phyloP scores from a whole-genome alignment of 1,140 invertebrate species.

The Brachionus calyciflorus region DNA sequence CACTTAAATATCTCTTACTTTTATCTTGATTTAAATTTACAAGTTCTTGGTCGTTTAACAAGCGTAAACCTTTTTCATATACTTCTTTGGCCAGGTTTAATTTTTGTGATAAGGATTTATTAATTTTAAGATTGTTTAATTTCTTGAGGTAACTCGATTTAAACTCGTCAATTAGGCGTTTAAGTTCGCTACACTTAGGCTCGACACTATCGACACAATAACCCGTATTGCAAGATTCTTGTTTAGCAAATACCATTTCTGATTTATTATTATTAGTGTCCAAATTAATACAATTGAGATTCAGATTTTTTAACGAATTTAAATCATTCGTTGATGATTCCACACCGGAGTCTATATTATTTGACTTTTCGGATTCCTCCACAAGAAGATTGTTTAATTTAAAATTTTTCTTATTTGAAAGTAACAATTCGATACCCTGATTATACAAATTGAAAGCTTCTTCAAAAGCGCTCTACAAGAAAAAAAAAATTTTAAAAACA shows the following conservation, averaged over 20 bases:
- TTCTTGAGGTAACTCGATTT: constrained; percentile 17
- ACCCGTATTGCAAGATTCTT: not conserved
- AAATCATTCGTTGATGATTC: constrained; percentile 26
- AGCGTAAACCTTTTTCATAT: not conserved
- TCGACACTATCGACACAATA: constrained; percentile 42
- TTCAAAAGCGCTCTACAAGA: constrained; percentile 28
- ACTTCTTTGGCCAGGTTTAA: not conserved
- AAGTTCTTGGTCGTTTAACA: constrained; percentile 30
- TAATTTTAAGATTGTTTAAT: constrained; percentile 9
- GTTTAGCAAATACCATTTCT: constrained; percentile 1
- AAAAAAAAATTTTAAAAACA: constrained; percentile 3
- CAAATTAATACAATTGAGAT: not conserved
- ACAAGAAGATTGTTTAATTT: not conserved
- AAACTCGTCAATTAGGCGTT: constrained; percentile 37
- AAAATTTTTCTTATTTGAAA: constrained; percentile 25
- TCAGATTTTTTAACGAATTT: constrained; percentile 19
- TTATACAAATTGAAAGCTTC: constrained; percentile 44
- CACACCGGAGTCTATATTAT: constrained; percentile 32
- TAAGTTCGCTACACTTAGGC: constrained; percentile 38
- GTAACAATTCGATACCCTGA: constrained; percentile 32
- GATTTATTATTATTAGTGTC: constrained; percentile 26
- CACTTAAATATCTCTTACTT: not conserved
- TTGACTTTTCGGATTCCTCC: not conserved
- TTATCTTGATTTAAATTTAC: constrained; percentile 15
- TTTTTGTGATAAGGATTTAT: constrained; percentile 1